Evolutionary conservation across 2,797 vertebrate genomes (phyloP).

Genomic region (Morus bassanus): DNA sequence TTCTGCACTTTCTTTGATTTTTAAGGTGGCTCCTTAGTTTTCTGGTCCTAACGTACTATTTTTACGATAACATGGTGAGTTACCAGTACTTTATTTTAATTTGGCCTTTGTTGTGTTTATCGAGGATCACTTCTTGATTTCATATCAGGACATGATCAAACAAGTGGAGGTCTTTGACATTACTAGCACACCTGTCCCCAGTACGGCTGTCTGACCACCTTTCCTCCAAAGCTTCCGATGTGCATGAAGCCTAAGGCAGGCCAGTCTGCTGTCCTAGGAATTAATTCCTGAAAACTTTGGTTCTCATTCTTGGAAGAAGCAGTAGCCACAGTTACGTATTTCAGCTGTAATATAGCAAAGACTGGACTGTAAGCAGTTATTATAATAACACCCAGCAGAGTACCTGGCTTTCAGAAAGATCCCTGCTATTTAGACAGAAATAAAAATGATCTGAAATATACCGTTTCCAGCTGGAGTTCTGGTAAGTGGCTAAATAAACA

Average conservation of each 20-base stretch:
- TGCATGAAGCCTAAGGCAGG: not conserved
- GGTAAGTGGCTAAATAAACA: conserved; percentile 16
- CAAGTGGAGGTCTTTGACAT: not conserved
- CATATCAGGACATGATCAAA: not conserved
- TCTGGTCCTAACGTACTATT: not conserved
- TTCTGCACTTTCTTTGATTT: not conserved
- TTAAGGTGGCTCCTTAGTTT: not conserved
- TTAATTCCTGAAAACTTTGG: not conserved
- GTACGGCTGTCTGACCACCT: not conserved
- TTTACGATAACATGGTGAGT: not conserved
- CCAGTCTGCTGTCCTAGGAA: not conserved
- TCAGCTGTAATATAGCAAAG: not conserved
- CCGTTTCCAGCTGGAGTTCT: not conserved
- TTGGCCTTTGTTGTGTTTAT: not conserved
- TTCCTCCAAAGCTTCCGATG: not conserved
- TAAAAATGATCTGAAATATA: not conserved
- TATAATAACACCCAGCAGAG: not conserved
- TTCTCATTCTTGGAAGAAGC: not conserved
- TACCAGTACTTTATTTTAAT: not conserved
- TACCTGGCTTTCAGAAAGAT: not conserved
- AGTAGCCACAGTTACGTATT: not conserved
- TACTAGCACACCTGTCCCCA: not conserved
- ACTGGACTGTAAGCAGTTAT: not conserved
- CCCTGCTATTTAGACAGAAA: not conserved
- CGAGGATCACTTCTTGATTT: not conserved